phyloP scores from a whole-genome alignment of 2,113 vertebrate species.

The Mastomys coucha region DNA sequence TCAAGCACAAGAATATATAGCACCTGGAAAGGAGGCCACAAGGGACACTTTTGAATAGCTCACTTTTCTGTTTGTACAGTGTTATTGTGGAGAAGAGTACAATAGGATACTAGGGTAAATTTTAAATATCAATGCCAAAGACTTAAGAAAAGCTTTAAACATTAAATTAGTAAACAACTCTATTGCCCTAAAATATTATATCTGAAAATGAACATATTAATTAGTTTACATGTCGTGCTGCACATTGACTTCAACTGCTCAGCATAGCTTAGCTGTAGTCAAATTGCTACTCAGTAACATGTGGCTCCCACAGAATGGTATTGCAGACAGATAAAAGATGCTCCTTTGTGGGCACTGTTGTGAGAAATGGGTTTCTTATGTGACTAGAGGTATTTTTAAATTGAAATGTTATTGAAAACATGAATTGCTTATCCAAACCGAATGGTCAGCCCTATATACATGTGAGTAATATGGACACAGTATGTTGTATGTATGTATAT shows the following conservation, averaged over 20 bases:
- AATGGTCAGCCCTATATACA: background rate
- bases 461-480: background rate
- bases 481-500: background rate
- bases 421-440: background rate
- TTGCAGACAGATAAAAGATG: accelerated
- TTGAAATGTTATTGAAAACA: constrained; percentile 1
- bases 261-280: background rate
- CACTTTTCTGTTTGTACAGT: background rate
- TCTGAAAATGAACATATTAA: background rate
- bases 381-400: background rate
- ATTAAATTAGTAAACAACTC: background rate
- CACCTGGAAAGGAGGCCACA: background rate
- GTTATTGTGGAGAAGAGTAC: background rate
- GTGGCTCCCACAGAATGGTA: accelerated
- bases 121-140: background rate
- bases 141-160: constrained; percentile 9
- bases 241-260: background rate
- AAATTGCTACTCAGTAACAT: background rate
- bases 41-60: background rate
- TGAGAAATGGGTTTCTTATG: background rate
- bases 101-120: background rate
- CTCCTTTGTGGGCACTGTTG: background rate
- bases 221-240: no score
- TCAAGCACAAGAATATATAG: background rate
- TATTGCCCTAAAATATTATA: background rate